Percentiles rank a stretch among this genome's conserved stretches.
Conservation (phyloP, 2,113 vertebrate species). For the Mionectes macconnelli region DNA sequence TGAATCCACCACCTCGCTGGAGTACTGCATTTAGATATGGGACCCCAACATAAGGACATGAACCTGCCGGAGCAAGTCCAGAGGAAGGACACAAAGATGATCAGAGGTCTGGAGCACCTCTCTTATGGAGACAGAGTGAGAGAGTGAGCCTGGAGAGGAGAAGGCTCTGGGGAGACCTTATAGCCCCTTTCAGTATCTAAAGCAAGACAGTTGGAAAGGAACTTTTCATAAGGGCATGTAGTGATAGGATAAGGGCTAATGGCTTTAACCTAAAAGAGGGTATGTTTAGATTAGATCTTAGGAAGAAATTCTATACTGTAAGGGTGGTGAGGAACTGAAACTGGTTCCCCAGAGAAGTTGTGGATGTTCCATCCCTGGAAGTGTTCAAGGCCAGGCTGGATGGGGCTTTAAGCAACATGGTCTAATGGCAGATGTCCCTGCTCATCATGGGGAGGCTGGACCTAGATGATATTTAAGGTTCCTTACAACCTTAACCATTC, state of each 20-base stretch:
- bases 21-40: not conserved
- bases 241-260: not conserved
- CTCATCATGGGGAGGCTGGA: rapidly evolving
- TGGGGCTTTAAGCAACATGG: not conserved
- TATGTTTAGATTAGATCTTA: not conserved
- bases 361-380: not conserved
- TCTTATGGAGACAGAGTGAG: not conserved
- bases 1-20: no score
- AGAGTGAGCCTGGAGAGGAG: not conserved
- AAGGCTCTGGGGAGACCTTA: not conserved
- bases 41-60: not conserved
- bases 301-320: not conserved
- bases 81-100: not conserved
- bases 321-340: not conserved
- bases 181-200: not conserved
- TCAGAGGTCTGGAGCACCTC: not conserved
- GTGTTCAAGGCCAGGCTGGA: not conserved
- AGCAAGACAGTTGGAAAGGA: not conserved
- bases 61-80: not conserved
- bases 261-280: not conserved
- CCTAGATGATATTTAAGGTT: not conserved
- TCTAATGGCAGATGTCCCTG: not conserved
- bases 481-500: not conserved
- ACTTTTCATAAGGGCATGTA: not conserved
- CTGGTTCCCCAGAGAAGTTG: not conserved